Conservation (phyloP, 2,797 vertebrate genomes). For the Pseudochromis fuscus region DNA sequence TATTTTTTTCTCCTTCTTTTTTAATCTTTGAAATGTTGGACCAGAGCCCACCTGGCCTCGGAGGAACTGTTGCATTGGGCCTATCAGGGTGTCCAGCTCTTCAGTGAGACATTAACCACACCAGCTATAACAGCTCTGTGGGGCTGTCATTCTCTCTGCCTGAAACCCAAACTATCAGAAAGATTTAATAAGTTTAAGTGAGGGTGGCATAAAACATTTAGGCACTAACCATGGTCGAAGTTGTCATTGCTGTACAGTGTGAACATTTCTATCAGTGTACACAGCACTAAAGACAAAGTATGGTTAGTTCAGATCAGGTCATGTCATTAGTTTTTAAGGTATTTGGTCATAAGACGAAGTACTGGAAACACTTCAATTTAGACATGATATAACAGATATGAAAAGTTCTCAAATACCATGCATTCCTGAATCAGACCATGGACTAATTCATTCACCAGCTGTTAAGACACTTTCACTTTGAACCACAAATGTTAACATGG, state of each 20-base stretch:
- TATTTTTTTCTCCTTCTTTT: not conserved
- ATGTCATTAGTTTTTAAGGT: not conserved
- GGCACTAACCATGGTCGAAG: not conserved
- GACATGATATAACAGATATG: too few relatives aligned
- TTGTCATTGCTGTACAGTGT: not conserved
- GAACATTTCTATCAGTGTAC: not conserved
- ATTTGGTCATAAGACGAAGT: slow-evolving; percentile 1
- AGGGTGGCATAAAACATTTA: not conserved
- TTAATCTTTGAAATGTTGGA: not conserved
- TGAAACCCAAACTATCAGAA: not conserved
- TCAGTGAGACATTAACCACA: not conserved
- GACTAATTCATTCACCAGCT: slow-evolving; percentile 5
- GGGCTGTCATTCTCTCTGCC: not conserved
- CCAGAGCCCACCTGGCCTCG: not conserved
- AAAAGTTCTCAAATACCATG: not conserved
- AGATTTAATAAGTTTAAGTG: not conserved
- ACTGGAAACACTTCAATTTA: not conserved
- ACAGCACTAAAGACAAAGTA: not conserved
- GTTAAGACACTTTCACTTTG: not conserved
- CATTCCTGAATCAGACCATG: not conserved
- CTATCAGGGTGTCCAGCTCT: not conserved
- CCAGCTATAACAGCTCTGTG: too few relatives aligned
- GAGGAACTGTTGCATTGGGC: not conserved
- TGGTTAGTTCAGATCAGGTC: not conserved
- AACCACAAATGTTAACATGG: not conserved